Evolutionary conservation across 2,797 vertebrate genomes (phyloP), one percentile per base, ranked within the genome.

Genomic region (Platyrinchus mystaceus): DNA sequence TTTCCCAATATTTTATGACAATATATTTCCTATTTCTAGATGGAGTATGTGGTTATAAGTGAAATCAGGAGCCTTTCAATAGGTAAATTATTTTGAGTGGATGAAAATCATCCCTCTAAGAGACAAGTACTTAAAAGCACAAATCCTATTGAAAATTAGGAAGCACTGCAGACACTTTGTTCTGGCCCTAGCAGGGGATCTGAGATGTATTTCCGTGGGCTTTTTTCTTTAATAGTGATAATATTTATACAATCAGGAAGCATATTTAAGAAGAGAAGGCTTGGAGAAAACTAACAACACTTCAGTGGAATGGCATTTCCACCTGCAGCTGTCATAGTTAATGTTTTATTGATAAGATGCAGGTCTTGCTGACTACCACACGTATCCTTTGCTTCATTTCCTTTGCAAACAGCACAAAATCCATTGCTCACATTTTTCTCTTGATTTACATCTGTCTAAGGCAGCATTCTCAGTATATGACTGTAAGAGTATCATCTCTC

Each of bases 291-390:
- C 22, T 10, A n/a, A 23, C 12, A 78, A 4, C n/a, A 32, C 2
- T 87, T 76, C 28, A 80, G 44, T 43, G 37, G 67, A 90, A 88
- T 68, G 46, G 9, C 52, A 71, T 84, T 92, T 92, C 46, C 36
- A 91, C 63, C 88, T 84, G 62, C 66, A 86, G n/a, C 58, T 77
- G 73, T 46, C 73, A 67, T 41, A 63, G 69, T 79, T 70, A 83
- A 71, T 94, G 63, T 85, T 93, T 77, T 93, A 81, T 69, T 90
- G 84, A 84, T 82, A 88, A 75, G 62, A 71, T 77, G 53, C 75
- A 92, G 78, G 77, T 76, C 73, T 92, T 93, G 27, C 74, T 91
- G 76, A 70, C 50, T 94, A 23, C 64, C 71, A 28, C 67, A 63
- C 36, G 46, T 78, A 77, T 66, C 67, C 41, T 71, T 85, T 79